phyloP scores from a whole-genome alignment of 2,888 invertebrate species.

The Drosophila formosana region DNA sequence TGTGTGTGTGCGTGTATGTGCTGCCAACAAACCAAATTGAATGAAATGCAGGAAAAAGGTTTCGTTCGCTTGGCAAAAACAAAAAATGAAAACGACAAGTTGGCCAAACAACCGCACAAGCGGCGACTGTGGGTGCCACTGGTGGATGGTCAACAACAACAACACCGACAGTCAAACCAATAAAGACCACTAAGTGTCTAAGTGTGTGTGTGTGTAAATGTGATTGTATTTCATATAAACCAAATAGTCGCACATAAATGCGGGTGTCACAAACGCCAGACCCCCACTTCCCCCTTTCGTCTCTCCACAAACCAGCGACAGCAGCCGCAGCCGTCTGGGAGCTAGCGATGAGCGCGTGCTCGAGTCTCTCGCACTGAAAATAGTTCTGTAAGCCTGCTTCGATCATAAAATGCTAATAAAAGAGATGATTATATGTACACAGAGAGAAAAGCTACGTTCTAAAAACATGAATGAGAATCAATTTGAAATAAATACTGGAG shows the following conservation, averaged over 20 bases:
- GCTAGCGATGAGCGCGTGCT: slow-evolving; percentile 28
- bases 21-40: slow-evolving; percentile 64
- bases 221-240: slow-evolving; percentile 81
- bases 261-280: slow-evolving; percentile 67
- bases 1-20: slow-evolving; percentile 19
- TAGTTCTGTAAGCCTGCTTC: background rate
- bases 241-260: slow-evolving; percentile 81
- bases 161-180: slow-evolving; percentile 61
- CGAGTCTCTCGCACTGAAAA: background rate
- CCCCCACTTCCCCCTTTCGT: background rate
- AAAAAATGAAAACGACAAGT: slow-evolving; percentile 39
- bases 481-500: no score
- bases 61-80: slow-evolving; percentile 40
- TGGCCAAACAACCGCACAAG: slow-evolving; percentile 72
- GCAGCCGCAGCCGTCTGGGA: background rate
- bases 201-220: slow-evolving; percentile 60
- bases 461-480: no score
- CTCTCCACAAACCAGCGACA: background rate
- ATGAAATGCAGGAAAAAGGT: slow-evolving; percentile 75
- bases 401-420: no score
- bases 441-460: no score
- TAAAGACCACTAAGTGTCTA: slow-evolving; percentile 82
- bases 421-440: no score
- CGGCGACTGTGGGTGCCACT: slow-evolving; percentile 73
- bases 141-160: slow-evolving; percentile 43